Evolutionary conservation across 37 sponge, comb jelly and placozoan genomes (phyloP).

Genomic region (Bolinopsis microptera): DNA sequence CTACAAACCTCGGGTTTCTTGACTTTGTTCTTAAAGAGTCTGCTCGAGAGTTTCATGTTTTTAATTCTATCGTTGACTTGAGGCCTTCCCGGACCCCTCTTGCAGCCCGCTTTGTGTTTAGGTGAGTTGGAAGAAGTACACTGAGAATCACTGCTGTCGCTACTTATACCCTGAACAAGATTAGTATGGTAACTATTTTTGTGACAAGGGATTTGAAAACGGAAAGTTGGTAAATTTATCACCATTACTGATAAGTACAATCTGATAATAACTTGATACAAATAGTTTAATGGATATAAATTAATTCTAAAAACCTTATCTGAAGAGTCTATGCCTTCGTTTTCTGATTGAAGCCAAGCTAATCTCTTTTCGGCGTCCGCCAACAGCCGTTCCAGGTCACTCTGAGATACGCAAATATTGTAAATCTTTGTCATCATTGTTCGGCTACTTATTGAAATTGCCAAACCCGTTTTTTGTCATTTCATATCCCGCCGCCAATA

Average conservation of each 20-base stretch:
- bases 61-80: slow-evolving; percentile 37
- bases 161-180: slow-evolving; percentile 47
- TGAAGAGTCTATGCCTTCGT: slow-evolving; percentile 27
- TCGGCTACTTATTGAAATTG: not conserved
- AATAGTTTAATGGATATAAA: no score
- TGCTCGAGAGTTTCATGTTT: slow-evolving; percentile 38
- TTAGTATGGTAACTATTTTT: not conserved
- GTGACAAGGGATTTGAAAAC: no score
- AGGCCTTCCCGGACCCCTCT: slow-evolving; percentile 36
- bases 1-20: slow-evolving; percentile 53
- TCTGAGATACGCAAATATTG: not conserved
- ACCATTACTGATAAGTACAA: no score
- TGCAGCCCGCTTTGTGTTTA: slow-evolving; percentile 57
- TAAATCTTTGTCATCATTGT: not conserved
- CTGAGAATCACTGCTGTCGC: slow-evolving; percentile 61
- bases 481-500: not conserved
- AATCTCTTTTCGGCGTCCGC: slow-evolving; percentile 35
- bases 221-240: no score
- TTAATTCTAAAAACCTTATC: slow-evolving; percentile 60
- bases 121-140: not conserved
- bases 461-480: not conserved
- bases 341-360: slow-evolving; percentile 60
- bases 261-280: no score
- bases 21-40: slow-evolving; percentile 52
- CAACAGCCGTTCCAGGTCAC: not conserved